A percentile compares a stretch with the other conserved stretches of the same genome.
Conservation (phyloP, 92 coral and sea anemone genomes). For the Epizoanthus scotinus region DNA sequence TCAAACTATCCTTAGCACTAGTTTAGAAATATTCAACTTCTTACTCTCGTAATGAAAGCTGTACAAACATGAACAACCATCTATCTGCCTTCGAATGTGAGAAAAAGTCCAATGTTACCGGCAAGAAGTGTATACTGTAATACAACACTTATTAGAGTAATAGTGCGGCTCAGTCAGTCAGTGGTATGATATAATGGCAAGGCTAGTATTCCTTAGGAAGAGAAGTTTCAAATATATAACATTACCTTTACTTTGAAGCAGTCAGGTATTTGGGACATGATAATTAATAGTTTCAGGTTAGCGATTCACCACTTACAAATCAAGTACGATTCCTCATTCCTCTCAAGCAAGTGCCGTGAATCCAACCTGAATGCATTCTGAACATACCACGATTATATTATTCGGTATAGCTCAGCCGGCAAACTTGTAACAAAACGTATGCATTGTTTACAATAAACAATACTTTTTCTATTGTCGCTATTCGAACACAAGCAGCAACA, state of each 20-base stretch:
- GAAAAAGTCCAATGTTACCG: too few species aligned
- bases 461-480: neutral
- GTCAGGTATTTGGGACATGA: neutral
- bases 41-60: too few species aligned
- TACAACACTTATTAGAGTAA: too few species aligned
- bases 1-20: too few species aligned
- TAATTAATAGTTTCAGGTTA: neutral
- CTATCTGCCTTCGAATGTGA: too few species aligned
- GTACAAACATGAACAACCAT: too few species aligned
- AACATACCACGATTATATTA: conserved; percentile 1
- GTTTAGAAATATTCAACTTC: too few species aligned
- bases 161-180: too few species aligned
- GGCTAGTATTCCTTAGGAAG: neutral
- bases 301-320: neutral
- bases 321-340: neutral
- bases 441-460: conserved; percentile 27
- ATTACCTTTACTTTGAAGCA: neutral
- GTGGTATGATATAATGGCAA: too few species aligned
- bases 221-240: neutral
- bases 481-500: neutral
- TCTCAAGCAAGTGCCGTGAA: too few species aligned
- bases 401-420: neutral
- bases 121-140: too few species aligned
- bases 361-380: neutral
- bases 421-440: conserved; percentile 1